phyloP scores from a whole-genome alignment of 2,888 invertebrate genomes.

The Iselma pallidipennis region DNA sequence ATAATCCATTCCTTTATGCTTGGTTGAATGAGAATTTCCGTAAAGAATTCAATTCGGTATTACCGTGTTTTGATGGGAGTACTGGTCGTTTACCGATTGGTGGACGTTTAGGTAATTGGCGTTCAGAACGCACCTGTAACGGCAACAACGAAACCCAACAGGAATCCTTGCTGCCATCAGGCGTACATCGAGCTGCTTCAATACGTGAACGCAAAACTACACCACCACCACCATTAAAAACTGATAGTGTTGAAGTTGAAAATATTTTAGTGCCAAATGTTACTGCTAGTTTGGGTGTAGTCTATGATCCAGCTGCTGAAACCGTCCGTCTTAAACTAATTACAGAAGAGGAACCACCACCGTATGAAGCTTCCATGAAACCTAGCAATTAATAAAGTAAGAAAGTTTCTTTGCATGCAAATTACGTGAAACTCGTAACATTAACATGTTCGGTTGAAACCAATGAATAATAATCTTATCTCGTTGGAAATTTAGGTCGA shows the following conservation, averaged over 20 bases:
- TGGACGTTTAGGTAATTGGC: constrained; percentile 61
- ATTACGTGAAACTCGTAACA: too few relatives aligned
- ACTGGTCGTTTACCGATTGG: constrained; percentile 45
- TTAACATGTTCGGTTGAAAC: too few relatives aligned
- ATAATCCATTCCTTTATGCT: constrained; percentile 93
- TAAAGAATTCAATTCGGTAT: constrained; percentile 82
- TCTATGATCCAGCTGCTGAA: constrained; percentile 54
- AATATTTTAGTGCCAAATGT: constrained; percentile 58
- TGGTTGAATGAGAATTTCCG: constrained; percentile 95
- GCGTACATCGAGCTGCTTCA: constrained; percentile 62
- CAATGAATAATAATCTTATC: neutral
- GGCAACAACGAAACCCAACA: constrained; percentile 77
- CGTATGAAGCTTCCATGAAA: constrained; percentile 39
- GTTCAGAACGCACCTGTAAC: constrained; percentile 73
- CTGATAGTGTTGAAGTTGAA: constrained; percentile 63
- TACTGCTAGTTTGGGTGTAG: constrained; percentile 38
- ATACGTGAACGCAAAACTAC: constrained; percentile 52
- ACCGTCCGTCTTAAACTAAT: constrained; percentile 55
- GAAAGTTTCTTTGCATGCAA: neutral
- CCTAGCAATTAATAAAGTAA: constrained; percentile 8
- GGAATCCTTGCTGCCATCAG: constrained; percentile 52
- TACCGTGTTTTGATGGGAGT: constrained; percentile 63
- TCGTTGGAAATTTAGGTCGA: neutral
- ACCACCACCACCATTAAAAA: constrained; percentile 52
- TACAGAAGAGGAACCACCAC: constrained; percentile 53